Evolutionary conservation across 2,888 invertebrate species (phyloP), one percentile per base, ranked within the genome.

Genomic region (Dinocampus coccinellae): DNA sequence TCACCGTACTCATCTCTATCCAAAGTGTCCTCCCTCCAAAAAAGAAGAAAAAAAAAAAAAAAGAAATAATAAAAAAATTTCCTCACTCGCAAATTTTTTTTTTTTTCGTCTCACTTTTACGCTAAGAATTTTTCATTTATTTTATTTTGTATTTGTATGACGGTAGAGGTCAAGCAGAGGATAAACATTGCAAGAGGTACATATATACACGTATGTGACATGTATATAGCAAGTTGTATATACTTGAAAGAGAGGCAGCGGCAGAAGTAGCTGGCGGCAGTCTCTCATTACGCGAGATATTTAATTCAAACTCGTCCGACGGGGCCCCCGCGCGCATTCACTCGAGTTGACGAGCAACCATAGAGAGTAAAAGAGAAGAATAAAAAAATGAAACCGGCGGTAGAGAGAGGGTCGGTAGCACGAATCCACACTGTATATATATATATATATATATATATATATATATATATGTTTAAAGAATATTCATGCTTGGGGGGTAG

Each of bases 251-350:
- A 62, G 39, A 62, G n/a, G 29, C 29, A 53, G 60, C n/a, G 34
- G 58, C 34, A 24, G 52, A 55, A 52, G 66, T 52, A 60, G 62
- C 69, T 58, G 71, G n/a, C 58, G 74, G 69, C 53, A 73, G 65
- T 57, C 75, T 78, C 80, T 81, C 81, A 81, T 82, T 82, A 80
- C 75, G 65, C 75, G 76, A 80, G 82, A 85, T 84, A 84, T 85
- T 85, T 84, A 84, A 84, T 84, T 83, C 81, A 78, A 79, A 81
- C 79, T 82, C 77, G 81, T 79, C 80, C 71, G 74, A 76, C 73
- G 73, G 74, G 73, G 73, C 74, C 70, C 65, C 16, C 47, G 47
- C 42, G 36, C 39, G 47, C 36, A 70, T 70, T 73, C 76, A 74
- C 71, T 75, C 72, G 71, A 74, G 69, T 75, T 75, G 79, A 74